Conservation (phyloP, 1,140 invertebrate species). For the Pollicipes pollicipes region DNA sequence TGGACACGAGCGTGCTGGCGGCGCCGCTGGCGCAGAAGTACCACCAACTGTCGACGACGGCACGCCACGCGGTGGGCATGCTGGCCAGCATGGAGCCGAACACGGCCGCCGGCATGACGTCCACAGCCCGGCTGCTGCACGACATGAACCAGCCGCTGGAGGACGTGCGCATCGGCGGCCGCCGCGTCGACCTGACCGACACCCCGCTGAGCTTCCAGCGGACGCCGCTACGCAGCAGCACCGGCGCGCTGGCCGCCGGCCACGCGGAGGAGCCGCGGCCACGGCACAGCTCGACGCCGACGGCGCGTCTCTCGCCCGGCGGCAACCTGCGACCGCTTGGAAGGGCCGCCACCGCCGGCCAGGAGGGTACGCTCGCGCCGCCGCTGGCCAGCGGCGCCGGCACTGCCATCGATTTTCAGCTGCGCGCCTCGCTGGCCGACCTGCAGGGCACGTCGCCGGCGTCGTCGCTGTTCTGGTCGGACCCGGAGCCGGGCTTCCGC, state of each 20-base stretch:
- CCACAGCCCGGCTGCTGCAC: conserved; percentile 1
- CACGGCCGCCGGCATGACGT: not conserved
- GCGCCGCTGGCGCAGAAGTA: not conserved
- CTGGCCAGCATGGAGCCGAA: not conserved
- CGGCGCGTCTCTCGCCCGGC: not conserved
- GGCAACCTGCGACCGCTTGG: not conserved
- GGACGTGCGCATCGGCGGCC: conserved; percentile 4
- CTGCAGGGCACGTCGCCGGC: not conserved
- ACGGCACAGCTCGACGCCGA: not conserved
- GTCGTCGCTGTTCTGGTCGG: not conserved
- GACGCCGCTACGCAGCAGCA: conserved; percentile 15
- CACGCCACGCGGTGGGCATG: not conserved
- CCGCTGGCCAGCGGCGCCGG: not conserved
- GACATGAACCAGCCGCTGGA: conserved; percentile 3
- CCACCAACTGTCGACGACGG: not conserved
- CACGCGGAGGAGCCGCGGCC: not conserved
- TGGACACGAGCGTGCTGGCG: not conserved
- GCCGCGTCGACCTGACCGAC: not conserved
- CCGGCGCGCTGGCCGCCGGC: conserved; percentile 15
- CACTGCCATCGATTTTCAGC: not conserved
- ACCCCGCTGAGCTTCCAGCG: conserved; percentile 1
- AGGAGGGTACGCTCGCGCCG: not conserved
- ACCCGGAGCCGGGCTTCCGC: not conserved
- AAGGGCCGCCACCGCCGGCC: no score
- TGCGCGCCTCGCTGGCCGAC: not conserved